A percentile compares a stretch with the other conserved stretches of the same genome.
These are phyloP conservation scores for Centroberyx gerrardi DNA, from an alignment of 2,797 vertebrate genomes.

Conservation along the genomic window DNA sequence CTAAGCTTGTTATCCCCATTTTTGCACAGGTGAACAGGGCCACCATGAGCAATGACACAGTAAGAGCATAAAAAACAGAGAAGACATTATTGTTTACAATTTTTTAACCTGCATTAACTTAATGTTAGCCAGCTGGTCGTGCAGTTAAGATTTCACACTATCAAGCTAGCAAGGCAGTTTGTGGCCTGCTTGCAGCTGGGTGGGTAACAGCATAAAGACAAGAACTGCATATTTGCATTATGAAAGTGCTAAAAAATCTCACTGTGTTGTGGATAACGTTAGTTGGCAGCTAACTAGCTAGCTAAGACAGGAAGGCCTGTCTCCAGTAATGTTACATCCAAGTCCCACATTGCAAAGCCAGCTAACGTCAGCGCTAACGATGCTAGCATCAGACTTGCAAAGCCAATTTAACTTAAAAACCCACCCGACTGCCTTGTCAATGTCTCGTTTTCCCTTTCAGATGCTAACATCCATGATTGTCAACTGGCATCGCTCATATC, in stretches of 20 bases:
- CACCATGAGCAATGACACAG: neutral
- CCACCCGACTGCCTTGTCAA: neutral
- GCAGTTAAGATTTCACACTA: neutral
- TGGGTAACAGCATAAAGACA: accelerated
- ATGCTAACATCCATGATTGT: conserved; percentile 4
- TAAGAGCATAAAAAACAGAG: neutral
- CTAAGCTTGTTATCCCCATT: neutral
- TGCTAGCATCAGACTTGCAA: conserved; percentile 22
- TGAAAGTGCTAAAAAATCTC: neutral
- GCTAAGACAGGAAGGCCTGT: conserved; percentile 52
- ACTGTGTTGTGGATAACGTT: neutral
- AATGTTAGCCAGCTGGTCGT: neutral
- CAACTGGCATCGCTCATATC: conserved; percentile 9
- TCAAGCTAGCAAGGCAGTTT: conserved; percentile 8
- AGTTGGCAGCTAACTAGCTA: neutral
- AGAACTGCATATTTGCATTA: neutral
- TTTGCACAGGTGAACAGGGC: no score
- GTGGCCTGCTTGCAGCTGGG: no score
- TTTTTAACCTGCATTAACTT: neutral
- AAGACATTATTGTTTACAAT: neutral
- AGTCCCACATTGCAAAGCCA: conserved; percentile 13
- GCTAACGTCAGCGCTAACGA: conserved; percentile 58
- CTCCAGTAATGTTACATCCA: conserved; percentile 11
- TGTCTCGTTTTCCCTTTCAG: neutral
- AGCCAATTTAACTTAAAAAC: neutral